Evolutionary conservation across 2,888 invertebrate genomes (phyloP).

Genomic region (Pinctada fucata): DNA sequence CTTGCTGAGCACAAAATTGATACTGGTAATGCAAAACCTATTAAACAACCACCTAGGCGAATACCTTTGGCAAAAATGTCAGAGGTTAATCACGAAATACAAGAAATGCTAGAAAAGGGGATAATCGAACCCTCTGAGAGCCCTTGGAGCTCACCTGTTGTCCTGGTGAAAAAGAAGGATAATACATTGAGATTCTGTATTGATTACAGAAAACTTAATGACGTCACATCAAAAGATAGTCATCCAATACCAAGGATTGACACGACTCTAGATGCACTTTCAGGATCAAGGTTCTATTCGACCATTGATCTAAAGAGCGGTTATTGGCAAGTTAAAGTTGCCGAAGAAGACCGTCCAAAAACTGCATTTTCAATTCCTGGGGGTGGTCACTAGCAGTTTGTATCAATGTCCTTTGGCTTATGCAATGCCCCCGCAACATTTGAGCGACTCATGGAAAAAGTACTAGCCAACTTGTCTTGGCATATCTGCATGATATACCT

Average conservation of each 20-base stretch:
- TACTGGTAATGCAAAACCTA: no score
- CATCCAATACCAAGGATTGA: not conserved
- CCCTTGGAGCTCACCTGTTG: constrained; percentile 15
- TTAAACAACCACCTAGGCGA: no score
- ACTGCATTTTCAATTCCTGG: no score
- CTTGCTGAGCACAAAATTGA: no score
- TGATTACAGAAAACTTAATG: constrained; percentile 7
- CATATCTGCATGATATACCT: constrained; percentile 7
- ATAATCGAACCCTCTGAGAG: constrained; percentile 12
- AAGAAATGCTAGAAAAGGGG: no score
- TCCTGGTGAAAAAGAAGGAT: constrained; percentile 13
- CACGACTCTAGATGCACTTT: not conserved
- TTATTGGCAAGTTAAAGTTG: not conserved
- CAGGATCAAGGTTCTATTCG: constrained; percentile 1
- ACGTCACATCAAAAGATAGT: not conserved
- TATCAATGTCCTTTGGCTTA: constrained; percentile 7
- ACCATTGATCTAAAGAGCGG: constrained; percentile 1
- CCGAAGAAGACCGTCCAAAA: not conserved
- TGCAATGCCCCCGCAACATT: constrained; percentile 5
- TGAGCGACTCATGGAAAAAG: constrained; percentile 14
- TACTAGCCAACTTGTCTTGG: constrained; percentile 7
- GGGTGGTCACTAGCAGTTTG: constrained; percentile 4
- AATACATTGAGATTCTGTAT: not conserved
- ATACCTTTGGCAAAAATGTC: no score
- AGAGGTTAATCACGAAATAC: no score